phyloP scores from a whole-genome alignment of 2,888 invertebrate species.

The Patella ulyssiponensis region DNA sequence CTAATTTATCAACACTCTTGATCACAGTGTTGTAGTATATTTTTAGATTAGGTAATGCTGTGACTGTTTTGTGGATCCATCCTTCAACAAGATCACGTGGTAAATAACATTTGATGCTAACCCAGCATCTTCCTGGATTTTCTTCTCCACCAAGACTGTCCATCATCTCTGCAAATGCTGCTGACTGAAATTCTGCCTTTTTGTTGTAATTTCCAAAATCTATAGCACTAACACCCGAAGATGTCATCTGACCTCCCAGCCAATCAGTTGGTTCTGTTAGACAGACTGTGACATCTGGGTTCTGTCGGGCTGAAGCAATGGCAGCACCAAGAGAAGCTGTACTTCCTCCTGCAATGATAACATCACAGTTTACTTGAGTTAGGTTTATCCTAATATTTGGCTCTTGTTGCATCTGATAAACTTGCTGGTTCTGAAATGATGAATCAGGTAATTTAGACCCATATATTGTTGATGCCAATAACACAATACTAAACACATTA shows the following conservation, averaged over 20 bases:
- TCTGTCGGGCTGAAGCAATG: conserved; percentile 26
- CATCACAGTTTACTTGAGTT: conserved; percentile 30
- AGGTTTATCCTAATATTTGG: not conserved
- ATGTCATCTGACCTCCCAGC: conserved; percentile 41
- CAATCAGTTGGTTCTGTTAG: conserved; percentile 42
- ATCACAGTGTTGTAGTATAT: conserved; percentile 39
- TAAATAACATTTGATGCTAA: conserved; percentile 35
- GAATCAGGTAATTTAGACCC: too few relatives aligned
- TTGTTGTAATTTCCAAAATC: conserved; percentile 34
- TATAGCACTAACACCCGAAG: conserved; percentile 36
- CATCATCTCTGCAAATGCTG: conserved; percentile 34
- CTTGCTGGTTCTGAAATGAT: not conserved
- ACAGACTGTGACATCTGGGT: conserved; percentile 22
- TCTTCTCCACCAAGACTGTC: conserved; percentile 25
- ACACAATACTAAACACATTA: too few relatives aligned
- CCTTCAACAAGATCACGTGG: conserved; percentile 31
- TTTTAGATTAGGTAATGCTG: conserved; percentile 25
- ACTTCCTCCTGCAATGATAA: conserved; percentile 40
- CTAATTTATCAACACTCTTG: conserved; percentile 18
- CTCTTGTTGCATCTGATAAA: conserved; percentile 1
- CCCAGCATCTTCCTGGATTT: conserved; percentile 40
- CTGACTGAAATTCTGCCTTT: conserved; percentile 26
- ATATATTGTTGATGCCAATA: too few relatives aligned
- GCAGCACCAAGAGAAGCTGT: conserved; percentile 38
- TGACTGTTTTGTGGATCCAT: conserved; percentile 27